phyloP scores from a whole-genome alignment of 2,113 vertebrate genomes.

The Geococcyx californianus region DNA sequence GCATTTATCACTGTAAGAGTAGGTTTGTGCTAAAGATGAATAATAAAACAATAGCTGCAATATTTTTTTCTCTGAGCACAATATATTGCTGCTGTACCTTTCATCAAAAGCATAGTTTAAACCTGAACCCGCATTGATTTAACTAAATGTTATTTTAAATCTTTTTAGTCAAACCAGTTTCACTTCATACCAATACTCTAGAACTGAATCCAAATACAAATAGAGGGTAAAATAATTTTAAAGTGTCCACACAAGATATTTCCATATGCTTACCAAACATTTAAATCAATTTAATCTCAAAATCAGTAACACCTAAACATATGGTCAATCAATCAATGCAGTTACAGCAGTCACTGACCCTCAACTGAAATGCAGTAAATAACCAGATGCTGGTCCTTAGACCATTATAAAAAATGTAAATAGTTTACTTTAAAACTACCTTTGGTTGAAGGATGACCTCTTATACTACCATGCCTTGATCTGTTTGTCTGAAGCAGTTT shows the following conservation, averaged over 20 bases:
- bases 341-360: not conserved
- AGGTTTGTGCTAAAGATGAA: conserved; percentile 22
- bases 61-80: not conserved
- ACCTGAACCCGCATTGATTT: not conserved
- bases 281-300: not conserved
- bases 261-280: not conserved
- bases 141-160: not conserved
- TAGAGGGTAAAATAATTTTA: not conserved
- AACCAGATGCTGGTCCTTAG: not conserved
- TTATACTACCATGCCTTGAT: not conserved
- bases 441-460: not conserved
- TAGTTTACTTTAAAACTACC: not conserved
- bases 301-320: not conserved
- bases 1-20: not conserved
- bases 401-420: not conserved
- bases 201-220: not conserved
- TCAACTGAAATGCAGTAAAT: not conserved
- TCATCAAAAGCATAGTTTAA: not conserved
- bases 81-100: not conserved
- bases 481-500: not conserved
- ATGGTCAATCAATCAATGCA: not conserved
- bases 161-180: not conserved
- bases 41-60: conserved; percentile 36
- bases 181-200: not conserved
- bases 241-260: not conserved